These are phyloP conservation scores for Chelonus formosanus DNA, from an alignment of 2,888 invertebrate species.

Conservation along the genomic window DNA sequence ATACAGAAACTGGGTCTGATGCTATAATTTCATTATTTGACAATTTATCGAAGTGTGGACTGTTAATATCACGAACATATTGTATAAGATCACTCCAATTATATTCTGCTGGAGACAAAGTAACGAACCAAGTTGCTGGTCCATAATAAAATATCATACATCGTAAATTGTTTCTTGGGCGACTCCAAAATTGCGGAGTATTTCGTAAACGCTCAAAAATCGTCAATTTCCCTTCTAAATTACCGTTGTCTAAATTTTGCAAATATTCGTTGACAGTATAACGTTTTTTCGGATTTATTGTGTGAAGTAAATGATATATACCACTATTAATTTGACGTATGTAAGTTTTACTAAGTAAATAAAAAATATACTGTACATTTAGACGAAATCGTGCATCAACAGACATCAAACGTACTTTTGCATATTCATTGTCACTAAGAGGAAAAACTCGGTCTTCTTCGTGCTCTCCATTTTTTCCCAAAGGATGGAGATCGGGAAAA, in stretches of 20 bases:
- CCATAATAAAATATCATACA: slow-evolving; percentile 46
- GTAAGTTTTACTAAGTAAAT: slow-evolving; percentile 40
- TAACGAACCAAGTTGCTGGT: slow-evolving; percentile 46
- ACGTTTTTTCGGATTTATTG: slow-evolving; percentile 41
- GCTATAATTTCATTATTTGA: slow-evolving; percentile 47
- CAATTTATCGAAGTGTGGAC: slow-evolving; percentile 41
- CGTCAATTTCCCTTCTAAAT: slow-evolving; percentile 48
- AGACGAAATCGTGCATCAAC: slow-evolving; percentile 41
- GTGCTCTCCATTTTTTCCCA: slow-evolving; percentile 24
- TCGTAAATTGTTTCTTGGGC: slow-evolving; percentile 39
- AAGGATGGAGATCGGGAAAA: slow-evolving; percentile 32
- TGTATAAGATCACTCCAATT: slow-evolving; percentile 49
- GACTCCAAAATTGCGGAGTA: slow-evolving; percentile 37
- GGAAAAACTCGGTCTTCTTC: slow-evolving; percentile 28
- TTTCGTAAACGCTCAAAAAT: slow-evolving; percentile 32
- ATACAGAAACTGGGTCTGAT: slow-evolving; percentile 49
- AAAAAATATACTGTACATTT: slow-evolving; percentile 43
- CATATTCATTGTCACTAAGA: slow-evolving; percentile 40
- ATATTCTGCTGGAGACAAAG: slow-evolving; percentile 43
- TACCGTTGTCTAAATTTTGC: slow-evolving; percentile 43
- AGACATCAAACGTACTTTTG: slow-evolving; percentile 42
- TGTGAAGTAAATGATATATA: slow-evolving; percentile 49
- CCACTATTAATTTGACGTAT: slow-evolving; percentile 44
- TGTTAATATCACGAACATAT: slow-evolving; percentile 48
- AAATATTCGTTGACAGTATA: slow-evolving; percentile 46